Evolutionary conservation across 2,797 vertebrate species (phyloP).

Genomic region (Scolopax bukidnonensis): DNA sequence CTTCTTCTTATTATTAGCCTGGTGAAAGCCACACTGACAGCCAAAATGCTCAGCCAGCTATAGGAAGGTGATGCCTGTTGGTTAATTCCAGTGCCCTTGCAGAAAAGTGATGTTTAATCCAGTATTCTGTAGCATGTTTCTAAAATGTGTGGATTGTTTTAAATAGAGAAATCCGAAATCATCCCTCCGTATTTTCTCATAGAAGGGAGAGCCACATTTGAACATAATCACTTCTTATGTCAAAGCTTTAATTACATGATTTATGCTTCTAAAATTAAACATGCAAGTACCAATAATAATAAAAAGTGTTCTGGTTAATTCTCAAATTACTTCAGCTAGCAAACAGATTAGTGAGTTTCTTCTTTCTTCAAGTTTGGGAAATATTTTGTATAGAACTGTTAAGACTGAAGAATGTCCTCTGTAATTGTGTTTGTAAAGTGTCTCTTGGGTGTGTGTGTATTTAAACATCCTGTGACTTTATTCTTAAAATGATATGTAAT

Average conservation of each 20-base stretch:
- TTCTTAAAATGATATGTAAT: background rate
- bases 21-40: background rate
- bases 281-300: slow-evolving; percentile 38
- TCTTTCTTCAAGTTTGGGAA: background rate
- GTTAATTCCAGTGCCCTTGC: background rate
- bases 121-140: background rate
- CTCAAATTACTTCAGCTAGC: slow-evolving; percentile 29
- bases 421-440: background rate
- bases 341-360: background rate
- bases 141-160: background rate
- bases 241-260: slow-evolving; percentile 58
- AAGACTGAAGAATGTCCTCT: background rate
- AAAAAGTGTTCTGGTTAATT: slow-evolving; percentile 48
- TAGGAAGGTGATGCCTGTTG: background rate
- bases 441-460: background rate
- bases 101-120: background rate
- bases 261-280: slow-evolving; percentile 65
- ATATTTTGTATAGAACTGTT: background rate
- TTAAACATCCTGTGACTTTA: background rate
- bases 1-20: background rate
- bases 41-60: background rate
- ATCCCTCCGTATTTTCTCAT: background rate
- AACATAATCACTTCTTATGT: slow-evolving; percentile 48
- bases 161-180: background rate
- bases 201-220: background rate